These are phyloP conservation scores for Syngnathus scovelli DNA, from an alignment of 2,113 vertebrate genomes.

Conservation along the genomic window DNA sequence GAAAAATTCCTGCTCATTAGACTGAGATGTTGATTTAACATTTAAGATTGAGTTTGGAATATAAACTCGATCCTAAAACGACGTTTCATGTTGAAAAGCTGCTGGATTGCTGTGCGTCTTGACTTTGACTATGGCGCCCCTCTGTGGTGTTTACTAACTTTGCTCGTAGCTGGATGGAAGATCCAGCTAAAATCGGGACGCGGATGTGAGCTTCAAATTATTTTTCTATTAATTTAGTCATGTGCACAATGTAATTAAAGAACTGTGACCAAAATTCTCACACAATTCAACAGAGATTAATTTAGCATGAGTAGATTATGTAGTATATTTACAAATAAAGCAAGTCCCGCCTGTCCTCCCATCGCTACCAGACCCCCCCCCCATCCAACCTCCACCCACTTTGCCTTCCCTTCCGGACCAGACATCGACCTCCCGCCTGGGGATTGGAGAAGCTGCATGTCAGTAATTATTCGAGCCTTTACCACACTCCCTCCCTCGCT, in stretches of 20 bases:
- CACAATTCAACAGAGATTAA: neutral
- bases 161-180: neutral
- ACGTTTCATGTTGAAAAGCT: no score
- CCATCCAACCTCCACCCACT: neutral
- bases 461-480: constrained; percentile 72
- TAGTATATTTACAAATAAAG: constrained; percentile 37
- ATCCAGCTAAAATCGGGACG: neutral
- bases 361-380: neutral
- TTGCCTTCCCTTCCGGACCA: constrained; percentile 50
- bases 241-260: neutral
- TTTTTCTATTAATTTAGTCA: neutral
- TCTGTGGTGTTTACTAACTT: neutral
- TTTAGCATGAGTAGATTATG: constrained; percentile 27
- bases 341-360: constrained; percentile 57
- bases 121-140: neutral
- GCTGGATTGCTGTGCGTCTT: no score
- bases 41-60: no score
- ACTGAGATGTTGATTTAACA: no score
- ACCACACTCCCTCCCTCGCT: constrained; percentile 34
- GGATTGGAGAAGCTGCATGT: constrained; percentile 88
- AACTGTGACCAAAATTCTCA: neutral
- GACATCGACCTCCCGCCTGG: constrained; percentile 51
- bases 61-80: no score
- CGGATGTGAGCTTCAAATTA: neutral
- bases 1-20: no score